phyloP scores from a whole-genome alignment of 2,888 invertebrate species.

The Rhorus exstirpatorius region DNA sequence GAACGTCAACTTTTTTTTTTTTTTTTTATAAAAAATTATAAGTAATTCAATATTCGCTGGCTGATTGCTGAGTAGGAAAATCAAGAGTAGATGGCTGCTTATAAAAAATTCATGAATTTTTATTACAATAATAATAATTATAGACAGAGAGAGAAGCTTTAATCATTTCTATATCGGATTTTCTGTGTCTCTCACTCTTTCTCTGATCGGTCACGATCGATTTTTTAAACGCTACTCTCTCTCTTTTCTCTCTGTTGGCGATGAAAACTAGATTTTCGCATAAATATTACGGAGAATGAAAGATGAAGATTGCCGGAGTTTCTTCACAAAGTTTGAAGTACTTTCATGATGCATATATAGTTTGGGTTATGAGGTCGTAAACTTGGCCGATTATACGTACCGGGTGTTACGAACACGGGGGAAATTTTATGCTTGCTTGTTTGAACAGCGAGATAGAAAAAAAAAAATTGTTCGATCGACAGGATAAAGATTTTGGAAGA shows the following conservation, averaged over 20 bases:
- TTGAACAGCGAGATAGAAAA: not conserved
- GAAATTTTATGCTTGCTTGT: not conserved
- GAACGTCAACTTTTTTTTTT: not conserved
- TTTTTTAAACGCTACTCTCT: not conserved
- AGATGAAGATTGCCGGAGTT: conserved; percentile 27
- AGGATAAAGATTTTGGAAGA: not conserved
- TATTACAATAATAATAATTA: no score
- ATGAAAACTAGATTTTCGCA: conserved; percentile 13
- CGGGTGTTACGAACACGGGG: not conserved
- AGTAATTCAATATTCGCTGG: not conserved
- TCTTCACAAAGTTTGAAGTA: conserved; percentile 19
- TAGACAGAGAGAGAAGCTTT: not conserved
- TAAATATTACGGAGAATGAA: conserved; percentile 4
- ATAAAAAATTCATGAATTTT: no score
- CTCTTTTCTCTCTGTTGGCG: not conserved
- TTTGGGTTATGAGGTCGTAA: conserved; percentile 20
- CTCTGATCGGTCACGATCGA: not conserved
- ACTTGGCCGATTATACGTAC: conserved; percentile 15
- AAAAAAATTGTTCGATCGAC: conserved; percentile 2
- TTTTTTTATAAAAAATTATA: conserved; percentile 5
- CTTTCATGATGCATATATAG: not conserved
- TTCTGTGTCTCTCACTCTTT: not conserved
- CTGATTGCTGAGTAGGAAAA: no score
- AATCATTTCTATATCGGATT: not conserved
- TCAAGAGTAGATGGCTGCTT: no score